Evolutionary conservation across 2,888 invertebrate genomes (phyloP), one percentile per base, ranked within the genome.

Genomic region (Margaritifera margaritifera): DNA sequence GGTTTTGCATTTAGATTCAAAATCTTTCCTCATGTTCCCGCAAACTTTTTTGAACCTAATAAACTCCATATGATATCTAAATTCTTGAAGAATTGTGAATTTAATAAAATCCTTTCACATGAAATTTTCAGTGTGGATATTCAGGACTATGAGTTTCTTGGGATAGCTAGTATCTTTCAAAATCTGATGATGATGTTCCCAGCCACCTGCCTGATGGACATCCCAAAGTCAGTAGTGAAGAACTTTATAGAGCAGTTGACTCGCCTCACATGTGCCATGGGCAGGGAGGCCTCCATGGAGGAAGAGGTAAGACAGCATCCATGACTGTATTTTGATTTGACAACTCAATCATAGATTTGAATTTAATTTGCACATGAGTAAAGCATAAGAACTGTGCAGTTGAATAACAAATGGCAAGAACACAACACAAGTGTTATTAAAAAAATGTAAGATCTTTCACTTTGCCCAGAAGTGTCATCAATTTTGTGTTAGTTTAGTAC

Each of bases 141-240:
- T 25, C 91, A 92, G 66, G 93, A 92, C 75, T 91, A 92, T 72
- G 95, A 95, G 89, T 93, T 93, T 3, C 90, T 94, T 68, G 93
- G 93, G 4, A 91, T 94, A 62, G 93, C 94, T 52, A 92, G 92
- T 82, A 93, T 94, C 61, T 91, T 94, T 62, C 91, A 92, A 73
- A 93, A 93, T 84, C 86, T 94, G 25, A 90, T 93, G 51, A 89
- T 92, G 70, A 92, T 92, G 89, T 93, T 92, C 86, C 91, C 92
- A 63, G 87, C 91, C 52, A 80, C 89, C 19, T 90, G 92, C 82
- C 84, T 93, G 79, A 84, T 88, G 31, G 88, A 89, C 54, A 81
- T 94, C 64, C 87, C 90, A 1, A 69, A 82, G 85, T 90, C 91
- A 19, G 82, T 93, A 22, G 89, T 92, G 61, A 90, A 91, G 62